A percentile compares a stretch with the other conserved stretches of the same genome.
phyloP scores from a whole-genome alignment of 2,888 invertebrate species.

The Himalopsyche japonica region DNA sequence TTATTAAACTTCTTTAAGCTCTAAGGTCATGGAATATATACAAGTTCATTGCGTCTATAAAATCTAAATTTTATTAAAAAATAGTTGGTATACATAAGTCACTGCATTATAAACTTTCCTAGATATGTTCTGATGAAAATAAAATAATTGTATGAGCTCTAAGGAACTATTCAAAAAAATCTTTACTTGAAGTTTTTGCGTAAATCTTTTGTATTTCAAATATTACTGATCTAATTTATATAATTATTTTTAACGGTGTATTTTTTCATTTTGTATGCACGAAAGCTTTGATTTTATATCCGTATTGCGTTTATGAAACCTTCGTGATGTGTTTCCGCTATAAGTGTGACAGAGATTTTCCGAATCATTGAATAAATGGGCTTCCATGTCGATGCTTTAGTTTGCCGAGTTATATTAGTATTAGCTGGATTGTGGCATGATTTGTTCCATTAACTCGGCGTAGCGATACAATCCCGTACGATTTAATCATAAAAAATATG shows the following conservation, averaged over 20 bases:
- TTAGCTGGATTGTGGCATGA: background rate
- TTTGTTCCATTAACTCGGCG: background rate
- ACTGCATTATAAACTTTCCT: too few species aligned
- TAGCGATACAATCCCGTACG: background rate
- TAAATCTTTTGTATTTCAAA: background rate
- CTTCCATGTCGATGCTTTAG: background rate
- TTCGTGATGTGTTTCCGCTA: conserved; percentile 24
- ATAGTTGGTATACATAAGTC: too few species aligned
- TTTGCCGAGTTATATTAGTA: background rate
- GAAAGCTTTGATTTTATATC: conserved; percentile 26
- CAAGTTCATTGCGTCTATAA: too few species aligned
- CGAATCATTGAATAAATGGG: conserved; percentile 38
- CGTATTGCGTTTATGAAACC: conserved; percentile 29
- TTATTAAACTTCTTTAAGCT: too few species aligned
- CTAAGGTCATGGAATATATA: too few species aligned
- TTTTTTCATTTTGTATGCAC: background rate
- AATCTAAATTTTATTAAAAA: too few species aligned
- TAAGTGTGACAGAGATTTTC: conserved; percentile 38
- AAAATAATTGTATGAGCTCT: too few species aligned
- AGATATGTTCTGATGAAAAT: too few species aligned
- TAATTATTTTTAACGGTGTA: background rate
- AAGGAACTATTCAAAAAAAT: too few species aligned
- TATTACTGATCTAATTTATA: background rate
- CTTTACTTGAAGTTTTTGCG: too few species aligned
- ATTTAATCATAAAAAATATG: background rate